Conservation (phyloP, 2,888 invertebrate genomes). For the Matsumyia berberina region DNA sequence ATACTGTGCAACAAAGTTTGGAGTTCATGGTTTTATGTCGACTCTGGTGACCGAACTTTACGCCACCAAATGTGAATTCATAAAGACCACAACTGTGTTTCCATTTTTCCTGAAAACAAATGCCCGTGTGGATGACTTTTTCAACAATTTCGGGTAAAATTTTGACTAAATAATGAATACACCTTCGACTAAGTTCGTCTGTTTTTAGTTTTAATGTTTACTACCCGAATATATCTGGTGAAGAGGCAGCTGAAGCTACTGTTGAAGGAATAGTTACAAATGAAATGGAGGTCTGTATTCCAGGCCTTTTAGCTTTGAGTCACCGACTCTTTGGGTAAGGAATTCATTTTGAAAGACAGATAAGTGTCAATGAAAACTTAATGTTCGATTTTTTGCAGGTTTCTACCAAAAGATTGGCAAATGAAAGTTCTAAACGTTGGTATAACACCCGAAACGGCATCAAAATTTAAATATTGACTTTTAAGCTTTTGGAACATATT, state of each 20-base stretch:
- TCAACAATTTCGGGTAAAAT: constrained; percentile 41
- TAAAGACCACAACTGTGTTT: constrained; percentile 79
- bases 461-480: too few species aligned
- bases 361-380: not conserved
- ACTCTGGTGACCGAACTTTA: constrained; percentile 80
- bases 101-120: constrained; percentile 83
- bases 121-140: constrained; percentile 48
- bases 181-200: not conserved
- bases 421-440: not conserved
- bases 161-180: not conserved
- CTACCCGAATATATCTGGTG: constrained; percentile 77
- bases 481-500: too few species aligned
- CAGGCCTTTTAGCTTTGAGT: constrained; percentile 35
- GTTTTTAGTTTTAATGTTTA: constrained; percentile 21
- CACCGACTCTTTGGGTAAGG: constrained; percentile 34
- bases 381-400: constrained; percentile 5
- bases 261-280: constrained; percentile 78
- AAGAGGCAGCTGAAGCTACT: constrained; percentile 76
- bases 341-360: not conserved
- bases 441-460: too few species aligned
- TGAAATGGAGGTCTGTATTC: constrained; percentile 78
- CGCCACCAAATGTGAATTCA: constrained; percentile 77
- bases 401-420: constrained; percentile 47
- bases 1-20: constrained; percentile 83
- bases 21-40: constrained; percentile 81